These are phyloP conservation scores for Sapayoa aenigma DNA, from an alignment of 2,113 vertebrate genomes.

Conservation along the genomic window DNA sequence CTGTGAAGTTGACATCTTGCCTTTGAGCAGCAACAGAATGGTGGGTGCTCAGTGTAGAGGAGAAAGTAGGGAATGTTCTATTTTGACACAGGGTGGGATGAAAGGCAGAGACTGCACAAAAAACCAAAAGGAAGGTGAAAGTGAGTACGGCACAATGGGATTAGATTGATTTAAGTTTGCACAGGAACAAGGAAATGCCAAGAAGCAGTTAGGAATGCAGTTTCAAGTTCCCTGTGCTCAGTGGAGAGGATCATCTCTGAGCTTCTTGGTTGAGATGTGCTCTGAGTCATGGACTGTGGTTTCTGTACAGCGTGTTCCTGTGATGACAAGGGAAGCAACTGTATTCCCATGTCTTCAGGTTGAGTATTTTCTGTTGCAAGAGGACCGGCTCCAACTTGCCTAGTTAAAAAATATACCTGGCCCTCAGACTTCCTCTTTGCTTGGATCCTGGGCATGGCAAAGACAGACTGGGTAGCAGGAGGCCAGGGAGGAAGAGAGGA, in stretches of 20 bases:
- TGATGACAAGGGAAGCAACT: background rate
- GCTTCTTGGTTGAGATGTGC: constrained; percentile 2
- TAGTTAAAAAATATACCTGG: background rate
- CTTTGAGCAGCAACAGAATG: background rate
- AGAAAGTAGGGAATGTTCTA: background rate
- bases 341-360: background rate
- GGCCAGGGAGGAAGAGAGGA: background rate
- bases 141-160: background rate
- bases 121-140: background rate
- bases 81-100: background rate
- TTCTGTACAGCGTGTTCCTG: constrained; percentile 40
- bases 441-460: background rate
- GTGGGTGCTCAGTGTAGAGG: background rate
- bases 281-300: constrained; percentile 20
- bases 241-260: background rate
- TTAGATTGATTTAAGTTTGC: background rate
- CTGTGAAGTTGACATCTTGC: background rate
- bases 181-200: background rate
- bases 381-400: background rate
- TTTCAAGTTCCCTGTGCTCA: constrained; percentile 16
- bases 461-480: background rate
- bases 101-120: background rate
- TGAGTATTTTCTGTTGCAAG: constrained; percentile 7
- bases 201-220: constrained; percentile 34
- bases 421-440: background rate